A percentile compares a stretch with the other conserved stretches of the same genome.
phyloP scores from a whole-genome alignment of 2,113 vertebrate genomes.

The Artemisiospiza belli region DNA sequence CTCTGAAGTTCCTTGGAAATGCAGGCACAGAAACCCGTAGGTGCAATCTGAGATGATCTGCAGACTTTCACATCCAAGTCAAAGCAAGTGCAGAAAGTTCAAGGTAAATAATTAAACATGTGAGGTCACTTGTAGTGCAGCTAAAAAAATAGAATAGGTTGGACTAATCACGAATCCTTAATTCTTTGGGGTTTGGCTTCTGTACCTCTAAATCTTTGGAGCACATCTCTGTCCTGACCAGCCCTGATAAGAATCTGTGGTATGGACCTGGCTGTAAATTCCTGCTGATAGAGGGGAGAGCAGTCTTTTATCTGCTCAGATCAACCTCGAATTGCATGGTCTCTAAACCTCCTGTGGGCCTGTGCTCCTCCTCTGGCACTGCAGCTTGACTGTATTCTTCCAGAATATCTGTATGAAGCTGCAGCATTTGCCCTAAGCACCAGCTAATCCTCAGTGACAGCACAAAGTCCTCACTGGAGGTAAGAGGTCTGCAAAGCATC shows the following conservation, averaged over 20 bases:
- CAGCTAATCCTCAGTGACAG: slow-evolving; percentile 5
- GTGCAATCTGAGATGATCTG: neutral
- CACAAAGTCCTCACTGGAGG: neutral
- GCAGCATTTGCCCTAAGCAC: neutral
- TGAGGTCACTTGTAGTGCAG: neutral
- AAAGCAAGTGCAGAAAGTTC: neutral
- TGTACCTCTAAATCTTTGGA: neutral
- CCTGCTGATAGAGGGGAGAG: neutral
- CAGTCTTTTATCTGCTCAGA: neutral
- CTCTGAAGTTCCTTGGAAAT: neutral
- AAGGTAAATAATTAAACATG: neutral
- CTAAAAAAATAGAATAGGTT: neutral
- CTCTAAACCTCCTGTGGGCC: neutral
- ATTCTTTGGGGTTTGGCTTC: neutral
- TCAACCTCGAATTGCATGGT: neutral
- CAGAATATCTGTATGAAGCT: neutral
- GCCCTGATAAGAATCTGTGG: neutral
- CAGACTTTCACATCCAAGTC: neutral
- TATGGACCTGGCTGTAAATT: neutral
- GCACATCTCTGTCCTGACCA: neutral
- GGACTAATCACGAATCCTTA: neutral
- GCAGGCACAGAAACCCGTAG: neutral
- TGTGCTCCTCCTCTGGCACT: neutral
- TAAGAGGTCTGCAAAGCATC: slow-evolving; percentile 5
- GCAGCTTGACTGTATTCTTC: neutral